Evolutionary conservation across 2,797 vertebrate species (phyloP).

Genomic region (Emys orbicularis): DNA sequence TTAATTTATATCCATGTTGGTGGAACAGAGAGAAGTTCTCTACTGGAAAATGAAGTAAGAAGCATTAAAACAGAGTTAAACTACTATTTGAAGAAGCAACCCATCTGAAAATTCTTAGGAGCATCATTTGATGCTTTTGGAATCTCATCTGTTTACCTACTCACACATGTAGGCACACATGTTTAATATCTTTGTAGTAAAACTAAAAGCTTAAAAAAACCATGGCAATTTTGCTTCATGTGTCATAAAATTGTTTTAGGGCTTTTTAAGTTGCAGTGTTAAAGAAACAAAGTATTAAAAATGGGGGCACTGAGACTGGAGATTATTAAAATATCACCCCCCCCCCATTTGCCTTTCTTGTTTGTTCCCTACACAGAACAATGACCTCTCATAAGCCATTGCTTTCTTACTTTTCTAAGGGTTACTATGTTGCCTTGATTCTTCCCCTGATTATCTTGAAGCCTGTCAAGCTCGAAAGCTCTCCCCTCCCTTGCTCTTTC

Average conservation of each 20-base stretch:
- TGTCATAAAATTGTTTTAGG: not conserved
- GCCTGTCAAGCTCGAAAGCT: constrained; percentile 86
- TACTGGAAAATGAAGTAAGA: not conserved
- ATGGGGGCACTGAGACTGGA: constrained; percentile 8
- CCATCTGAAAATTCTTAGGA: not conserved
- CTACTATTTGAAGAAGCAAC: not conserved
- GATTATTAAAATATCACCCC: constrained; percentile 35
- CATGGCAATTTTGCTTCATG: not conserved
- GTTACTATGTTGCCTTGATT: constrained; percentile 82
- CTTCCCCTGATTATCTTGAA: constrained; percentile 90
- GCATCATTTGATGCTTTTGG: not conserved
- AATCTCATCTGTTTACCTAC: not conserved
- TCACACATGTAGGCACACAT: not conserved
- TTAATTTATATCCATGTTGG: not conserved
- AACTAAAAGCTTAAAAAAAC: not conserved
- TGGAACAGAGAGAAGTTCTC: not conserved
- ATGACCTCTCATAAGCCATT: constrained; percentile 78
- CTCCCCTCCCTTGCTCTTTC: constrained; percentile 82
- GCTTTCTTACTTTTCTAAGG: constrained; percentile 80
- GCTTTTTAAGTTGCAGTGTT: not conserved
- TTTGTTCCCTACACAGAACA: constrained; percentile 74
- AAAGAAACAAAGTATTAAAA: constrained; percentile 24
- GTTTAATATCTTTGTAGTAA: not conserved
- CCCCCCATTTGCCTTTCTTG: constrained; percentile 48
- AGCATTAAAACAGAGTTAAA: not conserved